These are phyloP conservation scores for Oncorhynchus tshawytscha DNA, from an alignment of 2,113 vertebrate genomes.

Conservation along the genomic window DNA sequence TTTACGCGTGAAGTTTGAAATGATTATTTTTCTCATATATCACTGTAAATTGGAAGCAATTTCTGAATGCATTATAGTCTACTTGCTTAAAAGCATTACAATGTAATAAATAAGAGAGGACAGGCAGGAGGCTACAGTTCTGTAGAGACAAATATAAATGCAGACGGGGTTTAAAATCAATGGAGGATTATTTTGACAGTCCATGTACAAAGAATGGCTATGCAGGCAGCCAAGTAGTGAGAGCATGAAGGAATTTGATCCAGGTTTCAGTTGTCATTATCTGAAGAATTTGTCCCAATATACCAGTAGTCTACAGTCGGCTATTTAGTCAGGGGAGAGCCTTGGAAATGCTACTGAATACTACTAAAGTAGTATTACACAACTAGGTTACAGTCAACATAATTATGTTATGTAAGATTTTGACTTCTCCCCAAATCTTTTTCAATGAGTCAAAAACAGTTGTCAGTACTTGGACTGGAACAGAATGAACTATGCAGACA, in stretches of 20 bases:
- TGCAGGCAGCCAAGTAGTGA: neutral
- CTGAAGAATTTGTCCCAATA: neutral
- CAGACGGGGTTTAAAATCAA: neutral
- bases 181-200: neutral
- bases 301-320: too few species aligned
- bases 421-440: constrained; percentile 3
- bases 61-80: neutral
- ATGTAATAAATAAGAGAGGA: neutral
- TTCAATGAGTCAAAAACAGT: constrained; percentile 30
- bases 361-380: neutral
- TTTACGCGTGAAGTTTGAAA: neutral
- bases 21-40: neutral
- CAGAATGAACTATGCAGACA: constrained; percentile 43
- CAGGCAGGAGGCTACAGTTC: neutral
- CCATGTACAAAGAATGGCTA: neutral
- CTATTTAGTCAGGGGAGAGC: neutral
- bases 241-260: neutral
- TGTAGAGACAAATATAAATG: neutral
- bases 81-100: neutral
- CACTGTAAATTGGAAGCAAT: neutral
- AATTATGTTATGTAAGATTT: constrained; percentile 7
- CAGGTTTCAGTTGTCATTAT: neutral
- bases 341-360: neutral
- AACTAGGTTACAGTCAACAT: neutral
- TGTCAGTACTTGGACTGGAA: constrained; percentile 25